Base-by-base conservation (phyloP, 2,888 invertebrate species). In the Heliconius sara region DNA sequence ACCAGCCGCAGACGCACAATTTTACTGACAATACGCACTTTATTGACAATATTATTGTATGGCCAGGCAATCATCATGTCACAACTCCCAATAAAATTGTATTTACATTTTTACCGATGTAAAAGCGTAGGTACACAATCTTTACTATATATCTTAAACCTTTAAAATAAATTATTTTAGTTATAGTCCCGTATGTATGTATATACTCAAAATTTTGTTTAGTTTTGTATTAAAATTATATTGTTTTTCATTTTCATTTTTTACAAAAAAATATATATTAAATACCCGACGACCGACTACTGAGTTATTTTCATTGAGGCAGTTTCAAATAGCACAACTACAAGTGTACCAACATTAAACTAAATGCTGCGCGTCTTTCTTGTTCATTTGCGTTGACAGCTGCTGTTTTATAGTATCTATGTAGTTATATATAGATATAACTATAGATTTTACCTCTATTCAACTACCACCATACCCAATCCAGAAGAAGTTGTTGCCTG, bases 401-500 rank as follows among this genome's bases (percentile, higher is more conserved):
- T 91, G 89, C 83, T 83, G 86, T 76, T 90, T 87, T 88, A 43
- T 73, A 78, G 77, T 81, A 78, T 67, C 68, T 80, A 80, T 65
- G 80, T 80, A 78, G 79, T 76, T 77, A 68, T 81, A 83, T 25
- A 81, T 77, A 79, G 74, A 72, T 75, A 73, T 66, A 75, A 30
- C 65, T 75, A 75, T 79, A 88, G 87, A 88, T 86, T 87, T 88
- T 83, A 76, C 79, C 52, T 87, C 83, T 83, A 83, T 83, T 83
- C 83, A 82, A 82, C 83, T 84, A 86, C 84, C 85, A 85, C 91
- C 90, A 94, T 92, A 90, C 90, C 88, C 91, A 93, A 94, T 92
- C 92, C 91, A 90, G 92, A 92, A 92, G 93, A 92, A 95, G 95
- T 95, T 95, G 95, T 95, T 95, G 95, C 96, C 96, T 95, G 96